A percentile compares a stretch with the other conserved stretches of the same genome.
Conservation (phyloP, 1,140 invertebrate genomes). For the Caenorhabditis inopinata region DNA sequence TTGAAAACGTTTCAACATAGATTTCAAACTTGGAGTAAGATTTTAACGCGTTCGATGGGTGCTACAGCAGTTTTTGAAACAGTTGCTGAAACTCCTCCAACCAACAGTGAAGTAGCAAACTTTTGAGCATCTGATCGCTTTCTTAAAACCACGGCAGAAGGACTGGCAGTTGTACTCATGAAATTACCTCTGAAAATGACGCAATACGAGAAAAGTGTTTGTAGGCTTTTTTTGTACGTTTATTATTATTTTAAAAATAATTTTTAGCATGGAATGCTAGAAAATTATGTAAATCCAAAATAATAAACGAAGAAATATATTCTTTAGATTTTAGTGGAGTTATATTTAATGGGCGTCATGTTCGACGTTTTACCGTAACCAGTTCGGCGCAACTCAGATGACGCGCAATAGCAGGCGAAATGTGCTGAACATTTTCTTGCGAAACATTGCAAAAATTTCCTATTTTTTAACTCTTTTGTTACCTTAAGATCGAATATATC, state of each 20-base stretch:
- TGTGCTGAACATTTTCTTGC: background rate
- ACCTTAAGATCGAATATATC: too few species aligned
- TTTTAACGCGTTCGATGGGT: slow-evolving; percentile 88
- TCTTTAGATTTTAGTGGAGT: too few species aligned
- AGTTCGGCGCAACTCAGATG: background rate
- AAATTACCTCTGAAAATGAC: background rate
- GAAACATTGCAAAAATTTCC: slow-evolving; percentile 10
- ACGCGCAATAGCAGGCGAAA: background rate
- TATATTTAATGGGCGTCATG: background rate
- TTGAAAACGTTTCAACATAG: slow-evolving; percentile 70
- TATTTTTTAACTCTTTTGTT: background rate
- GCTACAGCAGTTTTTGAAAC: slow-evolving; percentile 72
- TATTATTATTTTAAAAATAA: too few species aligned
- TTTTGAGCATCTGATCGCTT: slow-evolving; percentile 5
- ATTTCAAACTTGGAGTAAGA: slow-evolving; percentile 73
- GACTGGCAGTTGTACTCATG: background rate
- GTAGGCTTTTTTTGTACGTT: too few species aligned
- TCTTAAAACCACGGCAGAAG: background rate
- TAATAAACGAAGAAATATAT: background rate
- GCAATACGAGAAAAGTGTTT: background rate
- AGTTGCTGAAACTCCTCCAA: slow-evolving; percentile 37
- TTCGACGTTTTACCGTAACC: background rate
- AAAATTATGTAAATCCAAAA: too few species aligned
- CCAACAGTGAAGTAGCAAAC: background rate
- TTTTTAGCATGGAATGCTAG: too few species aligned